phyloP scores from a whole-genome alignment of 1,140 invertebrate species.

The Drosophila nigrodunni region DNA sequence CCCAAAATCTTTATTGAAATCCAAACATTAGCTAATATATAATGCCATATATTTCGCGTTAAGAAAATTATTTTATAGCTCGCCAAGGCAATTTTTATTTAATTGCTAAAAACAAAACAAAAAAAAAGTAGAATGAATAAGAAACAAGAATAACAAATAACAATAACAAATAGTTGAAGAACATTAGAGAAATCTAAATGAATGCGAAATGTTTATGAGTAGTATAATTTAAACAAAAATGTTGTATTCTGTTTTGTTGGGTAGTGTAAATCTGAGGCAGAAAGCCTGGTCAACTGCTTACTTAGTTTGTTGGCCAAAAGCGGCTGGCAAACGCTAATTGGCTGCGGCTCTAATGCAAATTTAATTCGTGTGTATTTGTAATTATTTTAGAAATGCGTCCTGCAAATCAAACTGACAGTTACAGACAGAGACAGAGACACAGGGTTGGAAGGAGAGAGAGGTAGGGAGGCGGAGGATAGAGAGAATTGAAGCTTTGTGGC shows the following conservation, averaged over 20 bases:
- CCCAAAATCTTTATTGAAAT: constrained; percentile 68
- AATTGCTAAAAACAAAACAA: constrained; percentile 29
- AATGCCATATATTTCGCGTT: constrained; percentile 51
- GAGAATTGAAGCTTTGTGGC: constrained; percentile 19
- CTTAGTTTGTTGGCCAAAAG: constrained; percentile 22
- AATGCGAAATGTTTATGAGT: constrained; percentile 33
- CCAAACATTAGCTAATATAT: constrained; percentile 54
- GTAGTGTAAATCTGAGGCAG: constrained; percentile 6
- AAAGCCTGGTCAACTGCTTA: constrained; percentile 18
- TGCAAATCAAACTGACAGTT: constrained; percentile 73
- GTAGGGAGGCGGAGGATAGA: not conserved
- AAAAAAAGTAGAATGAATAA: not conserved
- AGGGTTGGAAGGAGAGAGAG: not conserved
- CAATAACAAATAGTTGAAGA: constrained; percentile 16
- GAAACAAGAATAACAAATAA: constrained; percentile 1
- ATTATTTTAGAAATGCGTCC: constrained; percentile 77
- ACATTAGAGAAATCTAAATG: constrained; percentile 20
- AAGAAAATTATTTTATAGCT: constrained; percentile 46
- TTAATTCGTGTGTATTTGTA: constrained; percentile 79
- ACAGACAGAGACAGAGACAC: constrained; percentile 2
- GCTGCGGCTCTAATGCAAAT: constrained; percentile 78
- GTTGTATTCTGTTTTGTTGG: not conserved
- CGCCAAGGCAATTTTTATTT: constrained; percentile 50
- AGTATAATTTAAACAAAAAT: constrained; percentile 25
- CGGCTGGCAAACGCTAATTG: constrained; percentile 57